Conservation (phyloP, 1,140 invertebrate species). For the Colletes latitarsis region DNA sequence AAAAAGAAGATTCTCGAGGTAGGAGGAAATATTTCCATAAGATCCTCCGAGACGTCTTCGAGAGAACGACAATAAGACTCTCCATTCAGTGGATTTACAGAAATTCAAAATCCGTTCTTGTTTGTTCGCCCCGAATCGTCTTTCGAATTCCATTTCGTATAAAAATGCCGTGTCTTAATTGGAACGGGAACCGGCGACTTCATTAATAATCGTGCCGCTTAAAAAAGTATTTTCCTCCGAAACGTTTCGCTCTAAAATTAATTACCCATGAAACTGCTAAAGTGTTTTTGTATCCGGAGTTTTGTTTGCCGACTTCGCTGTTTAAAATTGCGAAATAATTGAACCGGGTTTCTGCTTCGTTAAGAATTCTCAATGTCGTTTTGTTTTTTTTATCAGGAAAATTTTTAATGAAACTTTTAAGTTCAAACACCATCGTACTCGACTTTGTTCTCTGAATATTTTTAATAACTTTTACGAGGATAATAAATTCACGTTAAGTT, state of each 20-base stretch:
- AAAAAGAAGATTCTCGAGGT: constrained; percentile 57
- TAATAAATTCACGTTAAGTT: no score
- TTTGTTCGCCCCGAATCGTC: constrained; percentile 40
- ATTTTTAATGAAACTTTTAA: background rate
- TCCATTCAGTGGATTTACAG: constrained; percentile 44
- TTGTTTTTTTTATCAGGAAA: background rate
- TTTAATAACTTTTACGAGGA: background rate
- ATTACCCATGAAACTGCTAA: background rate
- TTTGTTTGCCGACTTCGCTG: background rate
- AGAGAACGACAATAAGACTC: constrained; percentile 51
- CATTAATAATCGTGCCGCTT: background rate
- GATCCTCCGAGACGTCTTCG: constrained; percentile 49
- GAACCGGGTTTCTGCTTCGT: background rate
- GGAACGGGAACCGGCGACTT: background rate
- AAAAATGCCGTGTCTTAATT: background rate
- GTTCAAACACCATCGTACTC: background rate
- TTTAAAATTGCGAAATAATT: background rate
- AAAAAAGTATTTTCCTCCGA: background rate
- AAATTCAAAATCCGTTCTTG: constrained; percentile 59
- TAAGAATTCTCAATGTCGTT: background rate
- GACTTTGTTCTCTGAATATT: no score
- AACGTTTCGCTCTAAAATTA: background rate
- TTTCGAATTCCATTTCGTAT: background rate
- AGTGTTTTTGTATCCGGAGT: background rate
- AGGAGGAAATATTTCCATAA: constrained; percentile 66